Evolutionary conservation across 1,140 invertebrate species (phyloP).

Genomic region (Riptortus pedestris): DNA sequence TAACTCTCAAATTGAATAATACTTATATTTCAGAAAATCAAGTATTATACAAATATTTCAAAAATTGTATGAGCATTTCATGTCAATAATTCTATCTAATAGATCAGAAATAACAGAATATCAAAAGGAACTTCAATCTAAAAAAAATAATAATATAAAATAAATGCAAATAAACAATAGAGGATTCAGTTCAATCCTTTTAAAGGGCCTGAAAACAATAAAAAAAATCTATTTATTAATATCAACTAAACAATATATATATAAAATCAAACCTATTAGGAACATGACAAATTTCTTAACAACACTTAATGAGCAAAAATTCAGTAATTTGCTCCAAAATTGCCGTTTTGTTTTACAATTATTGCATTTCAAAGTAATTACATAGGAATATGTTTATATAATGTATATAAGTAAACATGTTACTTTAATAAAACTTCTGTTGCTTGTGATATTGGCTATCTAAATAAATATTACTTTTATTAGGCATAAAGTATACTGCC

Average conservation of each 20-base stretch:
- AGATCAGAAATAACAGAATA: conserved; percentile 13
- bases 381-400: too few species aligned
- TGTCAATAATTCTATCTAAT: conserved; percentile 12
- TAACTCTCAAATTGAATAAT: not conserved
- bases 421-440: not conserved
- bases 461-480: too few species aligned
- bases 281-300: not conserved
- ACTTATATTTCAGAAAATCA: conserved; percentile 12
- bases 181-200: conserved; percentile 2
- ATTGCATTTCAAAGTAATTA: not conserved
- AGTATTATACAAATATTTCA: not conserved
- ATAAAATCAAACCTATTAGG: conserved; percentile 2
- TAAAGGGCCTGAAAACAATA: conserved; percentile 1
- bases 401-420: too few species aligned
- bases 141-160: not conserved
- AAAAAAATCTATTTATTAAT: not conserved
- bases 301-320: not conserved
- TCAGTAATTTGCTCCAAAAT: not conserved
- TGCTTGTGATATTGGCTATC: not conserved
- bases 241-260: not conserved
- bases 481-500: too few species aligned
- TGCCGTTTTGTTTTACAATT: not conserved
- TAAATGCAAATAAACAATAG: conserved; percentile 1
- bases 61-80: conserved; percentile 3
- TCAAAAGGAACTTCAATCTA: conserved; percentile 6